Base-by-base conservation (phyloP, 2,888 invertebrate genomes). In the Carabus problematicus region DNA sequence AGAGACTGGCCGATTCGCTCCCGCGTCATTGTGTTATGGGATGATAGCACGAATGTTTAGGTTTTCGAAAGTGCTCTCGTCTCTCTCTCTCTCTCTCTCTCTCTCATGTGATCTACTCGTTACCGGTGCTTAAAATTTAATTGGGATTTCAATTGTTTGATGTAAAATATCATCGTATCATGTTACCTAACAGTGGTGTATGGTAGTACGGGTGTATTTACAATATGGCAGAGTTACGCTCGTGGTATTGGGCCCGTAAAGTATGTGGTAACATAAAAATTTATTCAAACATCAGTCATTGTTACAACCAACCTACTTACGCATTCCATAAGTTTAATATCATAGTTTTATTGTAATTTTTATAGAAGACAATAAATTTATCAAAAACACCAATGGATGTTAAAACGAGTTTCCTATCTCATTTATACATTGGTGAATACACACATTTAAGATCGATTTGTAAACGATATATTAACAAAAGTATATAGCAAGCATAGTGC, bases 91-190 rank as follows among this genome's bases (percentile, higher is more conserved):
- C 45, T 12, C 29, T 12, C 45, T 45, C 11, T 40, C 61, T 62
- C 62, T 49, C 8, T 8, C 12, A 12, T 47, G 43, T 66, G 56
- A 59, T 16, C 16, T 52, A 52, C 12, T 49, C 18, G 49, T 8
- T 49, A 58, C 40, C 58, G 45, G 45, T 49, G 59, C 66, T 58
- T 66, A 56, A 66, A 66, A 59, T 66, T 66, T 66, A 66, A 66
- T 66, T 66, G 59, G 58, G 45, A 58, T 66, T 66, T 49, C 66
- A 66, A 59, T 66, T 66, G 66, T 66, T 66, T 66, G 56, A 56
- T 58, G 49, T 66, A 58, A 59, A 66, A 66, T 66, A 56, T 66
- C 66, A 66, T 40, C 52, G 49, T 2, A 29, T 29, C 29, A 29
- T 29, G 29, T 29, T 29, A 29, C 29, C 3, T 29, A 6, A n/a